Base-by-base conservation (phyloP, 2,113 vertebrate species). In the Alaudala cheleensis region DNA sequence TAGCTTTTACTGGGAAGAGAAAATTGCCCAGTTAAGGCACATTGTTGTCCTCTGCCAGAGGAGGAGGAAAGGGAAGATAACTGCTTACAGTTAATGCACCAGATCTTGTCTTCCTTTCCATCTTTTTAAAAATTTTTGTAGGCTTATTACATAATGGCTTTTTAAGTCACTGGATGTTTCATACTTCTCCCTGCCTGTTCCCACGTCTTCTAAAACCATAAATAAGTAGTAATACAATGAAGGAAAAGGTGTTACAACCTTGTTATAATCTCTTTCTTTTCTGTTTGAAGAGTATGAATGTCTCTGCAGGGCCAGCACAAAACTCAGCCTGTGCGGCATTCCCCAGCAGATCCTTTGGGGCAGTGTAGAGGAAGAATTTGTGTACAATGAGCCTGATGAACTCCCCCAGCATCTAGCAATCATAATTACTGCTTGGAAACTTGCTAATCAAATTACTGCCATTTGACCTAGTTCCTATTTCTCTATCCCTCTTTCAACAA, bases 361-460 rank as follows among this genome's bases (percentile, higher is more conserved):
- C 34, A 29, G 21, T 8, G 21, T 34, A 20, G 19, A 18, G 37
- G 50, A 47, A 56, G 33, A 49, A 18, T 31, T 2, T 3, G 18
- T 33, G 15, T 71, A 26, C 29, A 71, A 3, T 16, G 31, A 88
- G 57, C 33, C 29, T 0, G 0, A 25, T 40, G 49, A 72, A 26
- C 28, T 79, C 28, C 57, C 34, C 29, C 45, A 72, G 31, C 50
- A 81, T 60, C 67, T 34, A 40, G 23, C 87, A 84, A 44, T 57
- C 12, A 56, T 42, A 65, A 84, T 53, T 57, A 31, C 40, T 72
- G 33, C 57, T 79, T 83, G 69, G 81, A 60, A 56, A 76, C n/a
- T 64, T 77, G 34, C 8, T 77, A 16, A 34, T 72, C 20, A 5
- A 60, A 37, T 44, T 65, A 53, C 40, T 73, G 49, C 22, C 31